Conservation (phyloP, 2,888 invertebrate species). For the Agelastica alni region DNA sequence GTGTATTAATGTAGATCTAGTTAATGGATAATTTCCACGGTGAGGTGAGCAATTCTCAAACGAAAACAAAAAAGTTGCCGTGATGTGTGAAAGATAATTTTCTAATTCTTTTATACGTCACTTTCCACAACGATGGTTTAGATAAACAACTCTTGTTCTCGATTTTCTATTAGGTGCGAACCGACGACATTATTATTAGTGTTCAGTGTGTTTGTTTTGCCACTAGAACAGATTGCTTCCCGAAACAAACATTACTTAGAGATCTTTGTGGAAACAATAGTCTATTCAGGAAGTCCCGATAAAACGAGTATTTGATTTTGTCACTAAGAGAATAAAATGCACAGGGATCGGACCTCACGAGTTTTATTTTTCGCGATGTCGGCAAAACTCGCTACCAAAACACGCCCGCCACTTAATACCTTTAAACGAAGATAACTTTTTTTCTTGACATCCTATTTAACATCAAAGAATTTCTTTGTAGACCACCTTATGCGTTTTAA, state of each 20-base stretch:
- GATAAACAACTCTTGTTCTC: slow-evolving; percentile 34
- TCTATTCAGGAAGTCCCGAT: slow-evolving; percentile 21
- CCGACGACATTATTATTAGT: slow-evolving; percentile 24
- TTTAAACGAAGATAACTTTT: too few relatives aligned
- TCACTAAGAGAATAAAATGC: not conserved
- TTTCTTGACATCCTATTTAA: too few relatives aligned
- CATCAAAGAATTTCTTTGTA: too few relatives aligned
- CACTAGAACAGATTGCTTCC: slow-evolving; percentile 40
- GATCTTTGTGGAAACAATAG: slow-evolving; percentile 27
- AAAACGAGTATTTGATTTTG: slow-evolving; percentile 4
- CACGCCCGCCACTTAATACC: too few relatives aligned
- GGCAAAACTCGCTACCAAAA: too few relatives aligned
- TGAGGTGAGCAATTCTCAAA: slow-evolving; percentile 17
- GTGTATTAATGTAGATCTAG: too few relatives aligned
- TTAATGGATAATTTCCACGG: slow-evolving; percentile 15
- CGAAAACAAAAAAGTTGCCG: slow-evolving; percentile 9
- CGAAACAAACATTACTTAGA: slow-evolving; percentile 18
- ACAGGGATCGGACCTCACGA: too few relatives aligned
- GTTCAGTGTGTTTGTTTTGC: slow-evolving; percentile 46
- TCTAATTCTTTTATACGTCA: slow-evolving; percentile 21
- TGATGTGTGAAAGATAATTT: slow-evolving; percentile 22
- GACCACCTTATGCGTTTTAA: too few relatives aligned
- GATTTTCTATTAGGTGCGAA: slow-evolving; percentile 29
- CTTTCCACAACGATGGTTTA: slow-evolving; percentile 27
- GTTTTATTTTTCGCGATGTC: too few relatives aligned